Conservation (phyloP, 2,888 invertebrate genomes). For the Athalia circularis region DNA sequence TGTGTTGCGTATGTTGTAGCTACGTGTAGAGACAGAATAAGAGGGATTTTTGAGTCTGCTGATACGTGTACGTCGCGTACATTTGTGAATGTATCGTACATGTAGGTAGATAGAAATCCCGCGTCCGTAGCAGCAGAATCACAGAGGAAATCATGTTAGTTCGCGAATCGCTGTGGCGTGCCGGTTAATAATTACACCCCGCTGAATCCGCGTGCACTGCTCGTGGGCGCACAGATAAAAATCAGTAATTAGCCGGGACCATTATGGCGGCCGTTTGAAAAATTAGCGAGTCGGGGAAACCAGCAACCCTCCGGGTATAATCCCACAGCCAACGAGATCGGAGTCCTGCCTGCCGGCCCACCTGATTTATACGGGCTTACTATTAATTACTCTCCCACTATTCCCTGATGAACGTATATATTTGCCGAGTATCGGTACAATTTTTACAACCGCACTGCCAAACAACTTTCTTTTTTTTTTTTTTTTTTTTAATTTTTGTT, state of each 20-base stretch:
- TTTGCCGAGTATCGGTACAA: constrained; percentile 27
- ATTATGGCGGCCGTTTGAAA: constrained; percentile 73
- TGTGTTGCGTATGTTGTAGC: too few relatives aligned
- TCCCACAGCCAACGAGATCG: constrained; percentile 55
- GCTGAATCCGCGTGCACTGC: constrained; percentile 52
- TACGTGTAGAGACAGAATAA: too few relatives aligned
- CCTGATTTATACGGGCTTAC: constrained; percentile 64
- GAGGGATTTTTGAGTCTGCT: too few relatives aligned
- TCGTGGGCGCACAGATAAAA: constrained; percentile 68
- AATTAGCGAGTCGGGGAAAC: constrained; percentile 72
- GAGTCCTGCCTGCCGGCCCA: constrained; percentile 38
- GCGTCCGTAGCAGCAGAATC: constrained; percentile 47
- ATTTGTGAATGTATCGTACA: neutral
- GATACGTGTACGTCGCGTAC: too few relatives aligned
- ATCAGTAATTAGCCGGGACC: constrained; percentile 74
- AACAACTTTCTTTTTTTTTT: neutral
- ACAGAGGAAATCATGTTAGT: constrained; percentile 55
- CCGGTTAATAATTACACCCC: constrained; percentile 60
- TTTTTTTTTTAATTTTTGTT: too few relatives aligned
- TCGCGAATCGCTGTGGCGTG: constrained; percentile 55
- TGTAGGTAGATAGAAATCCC: constrained; percentile 23
- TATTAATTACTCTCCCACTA: constrained; percentile 69
- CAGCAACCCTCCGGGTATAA: constrained; percentile 71
- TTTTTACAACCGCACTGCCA: neutral
- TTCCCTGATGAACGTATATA: constrained; percentile 43